Base-by-base conservation (phyloP, 2,797 vertebrate genomes). In the Leptoclinus maculatus region DNA sequence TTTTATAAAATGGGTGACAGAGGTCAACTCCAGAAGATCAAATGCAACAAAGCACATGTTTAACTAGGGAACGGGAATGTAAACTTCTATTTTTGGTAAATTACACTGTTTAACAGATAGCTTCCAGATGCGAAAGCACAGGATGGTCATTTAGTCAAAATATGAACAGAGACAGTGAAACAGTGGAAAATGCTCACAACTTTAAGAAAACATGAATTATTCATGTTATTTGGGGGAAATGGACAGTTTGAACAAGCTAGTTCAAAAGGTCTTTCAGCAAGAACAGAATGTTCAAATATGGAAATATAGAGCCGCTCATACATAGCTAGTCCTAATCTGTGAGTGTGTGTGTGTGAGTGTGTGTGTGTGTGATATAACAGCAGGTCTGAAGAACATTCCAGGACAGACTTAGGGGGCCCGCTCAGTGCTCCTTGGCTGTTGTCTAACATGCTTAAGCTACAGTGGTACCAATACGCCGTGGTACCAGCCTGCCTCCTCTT, bases 331-430 rank as follows among this genome's bases (percentile, higher is more conserved):
- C 69, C 71, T 84, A 87, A 85, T 89, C 82, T 84, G 65, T 60
- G 76, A 49, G 67, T 66, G 71, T 58, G 72, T 71, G 71, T 11
- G 67, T 75, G 78, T 12, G 47, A n/a, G 69, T 10, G 67, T 74
- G 78, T 51, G 25, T 83, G 65, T 63, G 76, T 56, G 67, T 88
- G 88, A 90, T 83, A 72, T 80, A 90, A 89, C 91, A 90, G 87
- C 86, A 87, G 84, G 83, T 86, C 85, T 84, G 74, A 78, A 71
- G 82, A 91, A 92, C 91, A 94, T 93, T 95, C 89, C 91, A 88
- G 87, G 69, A 87, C 79, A 88, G 90, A 91, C 81, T 91, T 86
- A 91, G 80, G 90, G 81, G 88, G 78, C 81, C 83, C 53, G 36
- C 82, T 88, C 80, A 59, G 49, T 53, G 53, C 63, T 88, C 56